Base-by-base conservation (phyloP, 2,797 vertebrate genomes). In the Mycteria americana region DNA sequence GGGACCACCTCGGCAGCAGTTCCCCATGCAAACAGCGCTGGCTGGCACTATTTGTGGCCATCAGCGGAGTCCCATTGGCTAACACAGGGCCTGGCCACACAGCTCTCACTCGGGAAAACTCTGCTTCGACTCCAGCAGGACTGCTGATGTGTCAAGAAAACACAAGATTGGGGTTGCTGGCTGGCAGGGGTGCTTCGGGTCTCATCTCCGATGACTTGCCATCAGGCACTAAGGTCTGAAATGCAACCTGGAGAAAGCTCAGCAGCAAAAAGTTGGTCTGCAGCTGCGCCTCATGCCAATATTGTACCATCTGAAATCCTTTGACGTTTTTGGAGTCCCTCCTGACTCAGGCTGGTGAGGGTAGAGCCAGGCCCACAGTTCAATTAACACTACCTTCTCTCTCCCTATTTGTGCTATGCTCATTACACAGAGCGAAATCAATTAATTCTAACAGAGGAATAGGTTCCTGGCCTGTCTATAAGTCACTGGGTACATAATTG, bases 401-500 rank as follows among this genome's bases (percentile, higher is more conserved):
- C 50, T 60, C 54, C 13, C 12, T 79, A 24, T 91, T 95, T 94
- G 79, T 65, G 89, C 92, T 88, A 56, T 39, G 82, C 96, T 88
- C 87, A 73, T 96, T 95, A 95, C 88, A 73, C 86, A 74, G 77
- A 94, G 89, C 1, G 2, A 97, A 98, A 97, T 98, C 97, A 97
- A 97, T 98, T 97, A 98, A 93, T 95, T 69, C 57, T 89, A 95
- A 93, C 7, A 72, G 95, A 92, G 93, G 82, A 93, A 94, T 79
- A 75, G 90, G 94, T 93, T 88, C 91, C 69, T 87, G 96, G 93
- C 86, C 85, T 80, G 81, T 76, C 79, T 88, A 94, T 93, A 97
- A 96, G 96, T 95, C 96, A 92, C 84, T 21, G 93, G 90, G 68
- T 93, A 85, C 89, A 92, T 97, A 97, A 98, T 97, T 97, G 97